Percentiles rank a stretch among this genome's conserved stretches.
Evolutionary conservation across 2,797 vertebrate genomes (phyloP).

Genomic region (Eulemur rubriventer): DNA sequence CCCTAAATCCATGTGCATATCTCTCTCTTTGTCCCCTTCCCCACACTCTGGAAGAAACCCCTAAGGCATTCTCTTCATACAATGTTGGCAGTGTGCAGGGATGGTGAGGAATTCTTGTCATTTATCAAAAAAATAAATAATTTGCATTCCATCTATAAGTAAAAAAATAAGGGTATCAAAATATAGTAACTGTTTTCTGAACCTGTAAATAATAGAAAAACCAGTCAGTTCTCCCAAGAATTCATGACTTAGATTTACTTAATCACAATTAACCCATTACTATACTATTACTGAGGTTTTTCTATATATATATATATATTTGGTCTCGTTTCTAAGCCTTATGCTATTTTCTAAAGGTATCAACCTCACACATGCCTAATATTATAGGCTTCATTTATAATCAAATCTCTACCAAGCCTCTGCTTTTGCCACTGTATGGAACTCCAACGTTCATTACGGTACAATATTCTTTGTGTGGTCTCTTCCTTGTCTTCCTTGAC

Average conservation of each 20-base stretch:
- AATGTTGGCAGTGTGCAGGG: not conserved
- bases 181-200: conserved; percentile 6
- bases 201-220: not conserved
- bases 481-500: conserved; percentile 9
- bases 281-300: not conserved
- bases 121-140: not conserved
- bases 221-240: not conserved
- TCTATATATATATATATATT: conserved; percentile 29
- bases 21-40: not conserved
- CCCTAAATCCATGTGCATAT: not conserved
- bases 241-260: not conserved
- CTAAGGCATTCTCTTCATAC: conserved; percentile 7
- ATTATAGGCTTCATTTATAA: not conserved
- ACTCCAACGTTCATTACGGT: not conserved
- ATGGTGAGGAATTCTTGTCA: not conserved
- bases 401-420: not conserved
- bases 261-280: not conserved
- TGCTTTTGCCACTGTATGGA: not conserved
- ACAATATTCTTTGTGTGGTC: not conserved
- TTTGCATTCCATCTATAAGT: not conserved
- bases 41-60: not conserved
- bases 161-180: conserved; percentile 1
- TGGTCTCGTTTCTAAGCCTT: not conserved
- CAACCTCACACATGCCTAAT: not conserved
- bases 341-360: not conserved